Base-by-base conservation (phyloP, 2,113 vertebrate genomes). In the Ascaphus truei region DNA sequence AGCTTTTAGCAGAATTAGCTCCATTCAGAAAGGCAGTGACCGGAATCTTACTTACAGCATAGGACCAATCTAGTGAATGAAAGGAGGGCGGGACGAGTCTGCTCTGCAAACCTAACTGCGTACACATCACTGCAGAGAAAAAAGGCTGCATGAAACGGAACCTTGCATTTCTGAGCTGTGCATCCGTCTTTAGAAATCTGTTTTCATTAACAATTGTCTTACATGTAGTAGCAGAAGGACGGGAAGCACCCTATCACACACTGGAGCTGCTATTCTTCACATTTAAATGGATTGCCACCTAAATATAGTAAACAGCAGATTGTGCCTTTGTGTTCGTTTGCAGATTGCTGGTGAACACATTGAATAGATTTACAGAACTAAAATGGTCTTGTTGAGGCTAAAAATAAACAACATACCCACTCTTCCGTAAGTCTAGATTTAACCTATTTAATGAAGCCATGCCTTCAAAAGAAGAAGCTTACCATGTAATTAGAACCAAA, bases 281-380 rank as follows among this genome's bases (percentile, higher is more conserved):
- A 8, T 20, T 33, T 57, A 57, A 20, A 25, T n/a, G n/a, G 65
- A 78, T 50, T 57, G 68, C 75, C 79, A 73, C 75, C 79, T 79
- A 76, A 59, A 79, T 71, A 34, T 55, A 53, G 60, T 2, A 77
- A 80, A 75, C 61, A 76, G 34, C 79, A 84, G 76, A 79, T 69
- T 76, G 81, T 73, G 73, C 61, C 65, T 76, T n/a, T 72, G 63
- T 53, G 72, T 65, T 62, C 76, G 7, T 7, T 0, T 18, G 43
- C 47, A 58, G 71, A 45, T 27, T 37, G 56, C n/a, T 18, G 20
- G 37, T 41, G 37, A 41, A 15, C n/a, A 15, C 2, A 12, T 15
- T 41, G 37, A 9, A 45, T 45, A 20, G 7, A 45, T 45, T 45
- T 45, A 18, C 41, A 45, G 16, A 0, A 79, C 47, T 9, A 29